Percentiles rank a stretch among this genome's conserved stretches.
These are phyloP conservation scores for Phalacrocorax pelagicus DNA, from an alignment of 2,113 vertebrate species.

Conservation along the genomic window DNA sequence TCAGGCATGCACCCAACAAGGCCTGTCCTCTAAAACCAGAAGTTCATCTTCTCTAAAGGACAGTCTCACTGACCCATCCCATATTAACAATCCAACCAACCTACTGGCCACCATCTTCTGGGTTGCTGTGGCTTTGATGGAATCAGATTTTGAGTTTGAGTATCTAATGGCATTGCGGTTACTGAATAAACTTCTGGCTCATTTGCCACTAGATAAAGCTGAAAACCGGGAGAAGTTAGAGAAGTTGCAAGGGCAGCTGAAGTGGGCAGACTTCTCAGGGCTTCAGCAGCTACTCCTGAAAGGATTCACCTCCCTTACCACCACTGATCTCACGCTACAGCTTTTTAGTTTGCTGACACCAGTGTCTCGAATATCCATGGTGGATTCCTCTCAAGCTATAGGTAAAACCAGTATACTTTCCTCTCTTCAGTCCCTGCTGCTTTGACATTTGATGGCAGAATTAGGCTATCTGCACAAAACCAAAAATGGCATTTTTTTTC, in stretches of 20 bases:
- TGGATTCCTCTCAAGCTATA: conserved; percentile 95
- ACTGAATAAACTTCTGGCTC: conserved; percentile 89
- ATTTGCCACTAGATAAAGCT: conserved; percentile 91
- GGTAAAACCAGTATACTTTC: conserved; percentile 71
- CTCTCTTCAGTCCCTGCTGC: neutral
- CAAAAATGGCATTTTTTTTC: neutral
- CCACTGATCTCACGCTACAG: conserved; percentile 92
- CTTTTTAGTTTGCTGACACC: conserved; percentile 96
- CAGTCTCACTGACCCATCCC: conserved; percentile 87
- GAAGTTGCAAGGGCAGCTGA: conserved; percentile 94
- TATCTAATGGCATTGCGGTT: conserved; percentile 95
- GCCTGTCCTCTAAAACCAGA: conserved; percentile 80
- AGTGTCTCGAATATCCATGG: conserved; percentile 92
- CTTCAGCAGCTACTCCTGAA: conserved; percentile 95
- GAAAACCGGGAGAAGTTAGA: conserved; percentile 96
- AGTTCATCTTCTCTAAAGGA: conserved; percentile 91
- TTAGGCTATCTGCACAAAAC: neutral
- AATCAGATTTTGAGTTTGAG: conserved; percentile 98
- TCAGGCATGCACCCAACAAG: conserved; percentile 93
- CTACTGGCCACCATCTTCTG: conserved; percentile 96
- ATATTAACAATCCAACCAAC: conserved; percentile 91
- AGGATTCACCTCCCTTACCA: conserved; percentile 94
- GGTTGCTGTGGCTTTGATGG: conserved; percentile 96
- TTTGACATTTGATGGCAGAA: neutral
- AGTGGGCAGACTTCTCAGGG: conserved; percentile 95